These are phyloP conservation scores for Haliclystus octoradiatus DNA, from an alignment of 30 jellyfish, hydroid and myxozoan genomes.

Conservation along the genomic window DNA sequence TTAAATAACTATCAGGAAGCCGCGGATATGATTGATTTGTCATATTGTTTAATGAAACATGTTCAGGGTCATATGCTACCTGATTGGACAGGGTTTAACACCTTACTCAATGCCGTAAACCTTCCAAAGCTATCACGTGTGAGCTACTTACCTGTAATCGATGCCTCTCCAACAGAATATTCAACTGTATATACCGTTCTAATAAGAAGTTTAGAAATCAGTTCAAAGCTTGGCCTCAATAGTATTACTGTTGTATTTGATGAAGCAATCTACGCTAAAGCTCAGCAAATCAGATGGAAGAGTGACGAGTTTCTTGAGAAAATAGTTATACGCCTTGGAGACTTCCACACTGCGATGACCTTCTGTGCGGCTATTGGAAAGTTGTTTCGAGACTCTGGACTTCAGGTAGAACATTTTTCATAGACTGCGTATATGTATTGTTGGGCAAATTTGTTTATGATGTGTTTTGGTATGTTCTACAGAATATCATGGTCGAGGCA, in stretches of 20 bases:
- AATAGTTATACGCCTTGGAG: conserved; percentile 34
- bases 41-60: no score
- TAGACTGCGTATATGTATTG: no score
- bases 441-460: no score
- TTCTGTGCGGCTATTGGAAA: conserved; percentile 24
- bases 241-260: conserved; percentile 22
- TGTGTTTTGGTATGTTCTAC: background rate
- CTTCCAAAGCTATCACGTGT: background rate
- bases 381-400: conserved; percentile 25
- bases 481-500: conserved; percentile 31
- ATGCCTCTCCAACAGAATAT: no score
- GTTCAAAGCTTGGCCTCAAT: conserved; percentile 5
- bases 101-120: background rate
- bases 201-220: conserved; percentile 1
- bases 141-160: conserved; percentile 21
- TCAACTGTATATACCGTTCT: no score
- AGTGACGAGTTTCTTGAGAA: conserved; percentile 12
- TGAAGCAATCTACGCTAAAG: conserved; percentile 44
- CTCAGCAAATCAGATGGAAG: conserved; percentile 33
- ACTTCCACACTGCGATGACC: conserved; percentile 34
- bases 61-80: no score
- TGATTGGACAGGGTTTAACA: conserved; percentile 5
- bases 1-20: no score
- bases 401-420: conserved; percentile 20
- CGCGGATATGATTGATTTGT: no score